These are phyloP conservation scores for Willisornis vidua DNA, from an alignment of 2,113 vertebrate species.

Conservation along the genomic window DNA sequence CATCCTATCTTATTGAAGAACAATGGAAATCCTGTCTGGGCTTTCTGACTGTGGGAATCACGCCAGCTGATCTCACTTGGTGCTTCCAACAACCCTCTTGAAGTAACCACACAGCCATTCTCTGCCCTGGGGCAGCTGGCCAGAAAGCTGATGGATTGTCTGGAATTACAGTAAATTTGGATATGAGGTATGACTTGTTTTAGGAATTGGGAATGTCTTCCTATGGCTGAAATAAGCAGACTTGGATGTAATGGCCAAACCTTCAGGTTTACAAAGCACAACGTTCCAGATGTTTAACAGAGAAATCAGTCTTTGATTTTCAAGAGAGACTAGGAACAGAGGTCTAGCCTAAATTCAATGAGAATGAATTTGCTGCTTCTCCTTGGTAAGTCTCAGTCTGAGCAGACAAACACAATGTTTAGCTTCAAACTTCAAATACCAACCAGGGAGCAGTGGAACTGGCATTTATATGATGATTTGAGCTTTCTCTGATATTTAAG, in stretches of 20 bases:
- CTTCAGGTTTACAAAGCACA: background rate
- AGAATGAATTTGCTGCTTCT: background rate
- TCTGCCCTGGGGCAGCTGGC: background rate
- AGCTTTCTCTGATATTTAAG: conserved; percentile 27
- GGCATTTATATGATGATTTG: background rate
- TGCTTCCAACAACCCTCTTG: conserved; percentile 12
- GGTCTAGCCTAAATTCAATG: background rate
- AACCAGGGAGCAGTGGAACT: background rate
- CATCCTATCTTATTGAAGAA: background rate
- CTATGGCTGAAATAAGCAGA: background rate
- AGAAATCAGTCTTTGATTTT: background rate
- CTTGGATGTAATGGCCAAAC: background rate
- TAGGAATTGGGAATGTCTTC: background rate
- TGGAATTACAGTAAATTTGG: conserved; percentile 33
- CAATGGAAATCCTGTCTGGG: background rate
- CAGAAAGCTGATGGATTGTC: background rate
- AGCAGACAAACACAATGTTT: background rate
- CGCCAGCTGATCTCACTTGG: background rate
- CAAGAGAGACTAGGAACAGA: background rate
- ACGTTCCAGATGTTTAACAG: background rate
- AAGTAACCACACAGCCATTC: background rate
- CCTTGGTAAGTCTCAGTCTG: background rate
- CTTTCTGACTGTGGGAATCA: background rate
- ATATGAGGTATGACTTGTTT: background rate
- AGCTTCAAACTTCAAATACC: background rate